A percentile compares a stretch with the other conserved stretches of the same genome.
These are phyloP conservation scores for Corella eumyota DNA, from an alignment of 23 tunicate species.

Conservation along the genomic window DNA sequence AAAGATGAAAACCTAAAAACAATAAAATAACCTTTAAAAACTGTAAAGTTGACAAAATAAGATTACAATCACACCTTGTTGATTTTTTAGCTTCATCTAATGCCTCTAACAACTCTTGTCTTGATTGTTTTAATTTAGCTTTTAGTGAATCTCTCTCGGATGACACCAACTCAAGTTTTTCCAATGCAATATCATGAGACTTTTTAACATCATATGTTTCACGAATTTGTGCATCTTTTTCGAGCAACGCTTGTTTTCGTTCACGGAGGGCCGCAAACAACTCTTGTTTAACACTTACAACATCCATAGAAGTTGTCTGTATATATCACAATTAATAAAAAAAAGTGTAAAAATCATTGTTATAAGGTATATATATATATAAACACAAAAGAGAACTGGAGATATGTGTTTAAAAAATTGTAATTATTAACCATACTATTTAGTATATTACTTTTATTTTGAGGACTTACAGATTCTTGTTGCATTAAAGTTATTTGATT, in stretches of 20 bases:
- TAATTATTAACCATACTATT: no score
- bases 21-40: background rate
- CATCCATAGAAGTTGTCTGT: slow-evolving; percentile 18
- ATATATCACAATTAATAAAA: no score
- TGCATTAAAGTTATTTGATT: slow-evolving; percentile 15
- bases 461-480: slow-evolving; percentile 15
- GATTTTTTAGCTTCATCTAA: slow-evolving; percentile 49
- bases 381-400: no score
- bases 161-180: slow-evolving; percentile 23
- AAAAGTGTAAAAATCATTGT: no score
- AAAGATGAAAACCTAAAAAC: background rate
- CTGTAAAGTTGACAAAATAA: background rate
- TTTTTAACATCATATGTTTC: slow-evolving; percentile 68
- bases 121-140: slow-evolving; percentile 17
- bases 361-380: background rate
- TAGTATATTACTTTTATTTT: no score
- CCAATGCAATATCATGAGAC: slow-evolving; percentile 48
- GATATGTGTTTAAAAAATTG: no score
- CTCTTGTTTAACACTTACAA: slow-evolving; percentile 29
- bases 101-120: slow-evolving; percentile 57
- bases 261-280: slow-evolving; percentile 69
- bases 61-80: slow-evolving; percentile 21
- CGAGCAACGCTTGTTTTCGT: slow-evolving; percentile 69
- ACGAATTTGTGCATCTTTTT: slow-evolving; percentile 57
- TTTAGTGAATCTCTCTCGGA: slow-evolving; percentile 29